phyloP scores from a whole-genome alignment of 2,797 vertebrate species.

The Leuciscus waleckii region DNA sequence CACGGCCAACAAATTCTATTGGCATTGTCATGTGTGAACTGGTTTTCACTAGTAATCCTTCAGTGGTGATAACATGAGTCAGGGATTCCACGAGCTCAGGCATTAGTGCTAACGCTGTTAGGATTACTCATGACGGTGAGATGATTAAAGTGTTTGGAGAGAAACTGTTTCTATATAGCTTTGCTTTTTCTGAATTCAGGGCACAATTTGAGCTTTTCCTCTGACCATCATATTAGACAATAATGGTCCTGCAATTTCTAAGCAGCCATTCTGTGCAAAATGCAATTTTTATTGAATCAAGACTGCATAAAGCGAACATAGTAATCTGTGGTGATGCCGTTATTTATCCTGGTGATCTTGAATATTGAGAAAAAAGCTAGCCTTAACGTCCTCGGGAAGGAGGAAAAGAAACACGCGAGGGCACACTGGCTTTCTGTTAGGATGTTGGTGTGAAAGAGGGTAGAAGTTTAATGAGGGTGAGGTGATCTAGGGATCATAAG shows the following conservation, averaged over 20 bases:
- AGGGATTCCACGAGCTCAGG: conserved; percentile 26
- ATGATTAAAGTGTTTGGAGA: conserved; percentile 17
- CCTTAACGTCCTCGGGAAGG: background rate
- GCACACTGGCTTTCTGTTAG: conserved; percentile 2
- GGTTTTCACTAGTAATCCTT: conserved; percentile 28
- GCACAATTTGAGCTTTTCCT: background rate
- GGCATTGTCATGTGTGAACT: background rate
- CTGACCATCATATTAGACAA: background rate
- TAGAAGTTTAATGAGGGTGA: conserved; percentile 55
- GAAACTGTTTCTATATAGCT: conserved; percentile 21
- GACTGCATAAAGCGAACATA: background rate
- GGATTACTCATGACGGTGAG: conserved; percentile 15
- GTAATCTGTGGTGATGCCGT: background rate
- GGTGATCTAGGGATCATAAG: conserved; percentile 53
- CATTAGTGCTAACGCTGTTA: conserved; percentile 5
- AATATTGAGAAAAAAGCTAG: conserved; percentile 18
- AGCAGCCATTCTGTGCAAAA: background rate
- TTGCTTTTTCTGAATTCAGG: conserved; percentile 11
- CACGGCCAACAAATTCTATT: background rate
- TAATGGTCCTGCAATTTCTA: conserved; percentile 25
- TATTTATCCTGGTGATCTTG: background rate
- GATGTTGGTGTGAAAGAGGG: conserved; percentile 34
- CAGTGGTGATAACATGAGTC: conserved; percentile 35
- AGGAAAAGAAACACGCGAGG: background rate
- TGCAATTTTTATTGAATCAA: conserved; percentile 2